phyloP scores from a whole-genome alignment of 23 tunicate genomes.

The Corella eumyota region DNA sequence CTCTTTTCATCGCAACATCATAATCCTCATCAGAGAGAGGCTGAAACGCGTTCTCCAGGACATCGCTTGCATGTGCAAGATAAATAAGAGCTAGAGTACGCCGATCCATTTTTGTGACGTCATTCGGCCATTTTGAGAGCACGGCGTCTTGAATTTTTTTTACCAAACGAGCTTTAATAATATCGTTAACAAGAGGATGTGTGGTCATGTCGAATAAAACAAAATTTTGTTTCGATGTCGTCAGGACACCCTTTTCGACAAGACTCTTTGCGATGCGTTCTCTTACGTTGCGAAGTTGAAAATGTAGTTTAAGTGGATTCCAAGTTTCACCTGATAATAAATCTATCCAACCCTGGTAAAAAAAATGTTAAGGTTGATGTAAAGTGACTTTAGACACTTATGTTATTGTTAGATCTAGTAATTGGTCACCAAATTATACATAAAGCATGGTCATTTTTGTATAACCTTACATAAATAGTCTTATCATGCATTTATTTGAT shows the following conservation, averaged over 20 bases:
- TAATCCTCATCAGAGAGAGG: constrained; percentile 97
- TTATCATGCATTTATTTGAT: background rate
- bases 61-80: constrained; percentile 97
- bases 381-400: no score
- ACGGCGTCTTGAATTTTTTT: constrained; percentile 98
- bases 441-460: background rate
- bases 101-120: constrained; percentile 87
- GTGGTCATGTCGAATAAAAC: constrained; percentile 98
- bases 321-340: constrained; percentile 98
- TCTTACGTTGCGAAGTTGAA: constrained; percentile 92
- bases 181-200: constrained; percentile 82
- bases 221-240: constrained; percentile 97
- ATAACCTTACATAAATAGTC: background rate
- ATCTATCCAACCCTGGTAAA: constrained; percentile 99
- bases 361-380: background rate
- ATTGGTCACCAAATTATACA: no score
- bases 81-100: constrained; percentile 92
- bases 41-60: constrained; percentile 96
- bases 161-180: constrained; percentile 55
- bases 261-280: constrained; percentile 95
- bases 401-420: no score
- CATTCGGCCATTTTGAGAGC: constrained; percentile 98
- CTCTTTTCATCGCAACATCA: constrained; percentile 96
- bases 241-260: constrained; percentile 94
- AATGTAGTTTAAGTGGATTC: constrained; percentile 96